Evolutionary conservation across 2,113 vertebrate genomes (phyloP).

Genomic region (Oncorhynchus keta): DNA sequence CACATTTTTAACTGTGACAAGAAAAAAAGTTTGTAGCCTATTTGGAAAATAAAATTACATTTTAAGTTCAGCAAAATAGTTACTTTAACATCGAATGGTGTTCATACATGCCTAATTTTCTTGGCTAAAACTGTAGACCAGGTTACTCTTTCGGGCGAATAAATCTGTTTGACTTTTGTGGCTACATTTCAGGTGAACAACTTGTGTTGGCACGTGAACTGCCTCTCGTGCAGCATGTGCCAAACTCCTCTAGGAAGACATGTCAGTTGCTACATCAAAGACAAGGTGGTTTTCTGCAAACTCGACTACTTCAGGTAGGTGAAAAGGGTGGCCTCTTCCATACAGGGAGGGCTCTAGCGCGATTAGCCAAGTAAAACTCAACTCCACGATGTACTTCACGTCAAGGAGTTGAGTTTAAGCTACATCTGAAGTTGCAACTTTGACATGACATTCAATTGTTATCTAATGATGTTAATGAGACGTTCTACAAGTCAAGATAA

Average conservation of each 20-base stretch:
- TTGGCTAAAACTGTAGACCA: neutral
- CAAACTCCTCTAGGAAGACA: constrained; percentile 90
- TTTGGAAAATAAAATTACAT: too few species aligned
- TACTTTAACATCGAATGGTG: neutral
- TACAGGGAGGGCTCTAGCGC: too few species aligned
- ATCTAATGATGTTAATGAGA: too few species aligned
- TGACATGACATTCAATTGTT: too few species aligned
- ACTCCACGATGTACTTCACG: too few species aligned
- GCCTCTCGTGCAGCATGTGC: constrained; percentile 94
- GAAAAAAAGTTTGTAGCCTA: too few species aligned
- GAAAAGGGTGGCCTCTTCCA: neutral
- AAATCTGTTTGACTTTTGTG: neutral
- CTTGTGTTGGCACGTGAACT: constrained; percentile 95
- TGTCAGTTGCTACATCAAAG: constrained; percentile 96
- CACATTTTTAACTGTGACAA: too few species aligned
- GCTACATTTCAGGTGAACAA: constrained; percentile 83
- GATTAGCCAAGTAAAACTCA: too few species aligned
- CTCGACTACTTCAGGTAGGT: constrained; percentile 96
- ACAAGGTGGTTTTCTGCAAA: constrained; percentile 96
- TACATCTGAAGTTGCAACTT: too few species aligned
- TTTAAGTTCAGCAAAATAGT: too few species aligned
- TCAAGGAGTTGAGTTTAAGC: too few species aligned
- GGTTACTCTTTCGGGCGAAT: neutral
- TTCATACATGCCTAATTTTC: neutral
- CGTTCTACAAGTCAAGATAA: too few species aligned